Evolutionary conservation across 2,113 vertebrate genomes (phyloP).

Genomic region (Neogobius melanostomus): DNA sequence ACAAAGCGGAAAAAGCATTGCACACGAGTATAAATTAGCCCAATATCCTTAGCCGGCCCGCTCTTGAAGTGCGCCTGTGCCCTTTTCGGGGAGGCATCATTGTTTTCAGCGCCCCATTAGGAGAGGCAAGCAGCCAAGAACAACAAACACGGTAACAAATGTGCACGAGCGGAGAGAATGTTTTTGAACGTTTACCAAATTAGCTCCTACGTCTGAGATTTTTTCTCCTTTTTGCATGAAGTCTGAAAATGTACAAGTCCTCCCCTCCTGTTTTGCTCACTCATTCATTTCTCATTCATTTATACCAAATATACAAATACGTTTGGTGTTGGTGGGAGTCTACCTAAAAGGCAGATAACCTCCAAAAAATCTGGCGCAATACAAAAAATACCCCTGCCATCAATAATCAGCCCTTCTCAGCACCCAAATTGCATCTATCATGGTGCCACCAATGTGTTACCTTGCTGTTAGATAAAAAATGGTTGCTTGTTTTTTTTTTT

Average conservation of each 20-base stretch:
- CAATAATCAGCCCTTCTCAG: no score
- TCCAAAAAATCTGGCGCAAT: no score
- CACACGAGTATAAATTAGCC: conserved; percentile 20
- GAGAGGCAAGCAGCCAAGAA: conserved; percentile 49
- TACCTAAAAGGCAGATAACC: no score
- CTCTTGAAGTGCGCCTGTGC: conserved; percentile 24
- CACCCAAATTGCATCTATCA: no score
- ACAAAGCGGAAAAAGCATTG: background rate
- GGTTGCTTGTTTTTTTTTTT: no score
- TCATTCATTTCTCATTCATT: no score
- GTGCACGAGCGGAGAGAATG: conserved; percentile 35
- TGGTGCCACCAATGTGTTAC: no score
- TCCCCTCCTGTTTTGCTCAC: conserved; percentile 15
- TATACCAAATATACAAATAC: no score
- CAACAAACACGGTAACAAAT: conserved; percentile 57
- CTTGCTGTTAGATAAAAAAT: no score
- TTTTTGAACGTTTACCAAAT: conserved; percentile 39
- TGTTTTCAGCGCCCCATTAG: conserved; percentile 47
- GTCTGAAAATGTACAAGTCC: conserved; percentile 45
- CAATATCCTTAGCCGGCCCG: conserved; percentile 29
- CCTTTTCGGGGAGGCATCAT: conserved; percentile 29
- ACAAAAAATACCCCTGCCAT: no score
- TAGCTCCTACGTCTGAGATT: conserved; percentile 29
- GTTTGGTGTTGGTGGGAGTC: no score
- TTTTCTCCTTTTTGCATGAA: conserved; percentile 25